phyloP scores from a whole-genome alignment of 2,888 invertebrate species.

The Ditylenchus weischeri region DNA sequence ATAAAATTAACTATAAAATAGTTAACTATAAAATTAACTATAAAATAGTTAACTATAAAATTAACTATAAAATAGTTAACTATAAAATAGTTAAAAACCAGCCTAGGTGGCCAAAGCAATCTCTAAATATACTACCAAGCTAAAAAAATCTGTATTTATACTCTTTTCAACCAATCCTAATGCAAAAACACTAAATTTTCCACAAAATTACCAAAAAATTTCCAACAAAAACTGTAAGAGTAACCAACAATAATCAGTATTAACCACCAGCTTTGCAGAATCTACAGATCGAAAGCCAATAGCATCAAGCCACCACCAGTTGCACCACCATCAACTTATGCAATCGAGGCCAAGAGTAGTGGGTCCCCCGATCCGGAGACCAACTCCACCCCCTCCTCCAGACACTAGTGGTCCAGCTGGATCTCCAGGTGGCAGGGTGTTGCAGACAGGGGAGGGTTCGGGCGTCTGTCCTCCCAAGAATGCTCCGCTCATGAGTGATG shows the following conservation, averaged over 20 bases:
- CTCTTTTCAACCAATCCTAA: neutral
- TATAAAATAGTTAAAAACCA: no score
- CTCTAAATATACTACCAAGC: no score
- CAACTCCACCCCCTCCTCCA: conserved; percentile 34
- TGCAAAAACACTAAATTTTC: neutral
- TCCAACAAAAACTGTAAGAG: no score
- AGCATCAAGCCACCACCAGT: neutral
- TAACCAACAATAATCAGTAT: neutral
- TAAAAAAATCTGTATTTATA: no score
- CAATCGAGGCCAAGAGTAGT: conserved; percentile 35
- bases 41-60: no score
- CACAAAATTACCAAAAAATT: neutral
- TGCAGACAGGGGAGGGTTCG: conserved; percentile 31
- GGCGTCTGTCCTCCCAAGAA: conserved; percentile 56
- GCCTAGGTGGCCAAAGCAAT: neutral
- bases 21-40: no score
- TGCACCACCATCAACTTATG: neutral
- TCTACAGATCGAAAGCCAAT: neutral
- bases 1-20: no score
- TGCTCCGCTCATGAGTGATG: conserved; percentile 42
- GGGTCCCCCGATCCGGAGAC: conserved; percentile 52
- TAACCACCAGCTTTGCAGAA: neutral
- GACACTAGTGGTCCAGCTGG: neutral
- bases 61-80: neutral
- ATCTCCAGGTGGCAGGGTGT: conserved; percentile 18